A percentile compares a stretch with the other conserved stretches of the same genome.
Conservation (phyloP, 2,113 vertebrate species). For the Callionymus lyra region DNA sequence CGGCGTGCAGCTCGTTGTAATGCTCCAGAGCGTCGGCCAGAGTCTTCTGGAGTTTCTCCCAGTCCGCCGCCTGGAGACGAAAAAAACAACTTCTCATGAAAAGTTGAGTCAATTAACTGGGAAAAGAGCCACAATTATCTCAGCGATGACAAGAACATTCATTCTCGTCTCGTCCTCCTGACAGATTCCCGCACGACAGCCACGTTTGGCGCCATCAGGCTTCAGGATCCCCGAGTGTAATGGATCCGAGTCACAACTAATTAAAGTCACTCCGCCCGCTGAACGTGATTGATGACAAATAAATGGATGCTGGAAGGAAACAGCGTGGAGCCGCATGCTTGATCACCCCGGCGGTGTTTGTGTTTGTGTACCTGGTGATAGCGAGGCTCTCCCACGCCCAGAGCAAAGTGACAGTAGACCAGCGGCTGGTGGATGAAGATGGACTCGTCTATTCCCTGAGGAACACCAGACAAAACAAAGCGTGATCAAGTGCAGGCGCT, state of each 20-base stretch:
- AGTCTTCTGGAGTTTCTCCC: constrained; percentile 82
- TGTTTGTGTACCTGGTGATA: constrained; percentile 63
- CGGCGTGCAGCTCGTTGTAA: constrained; percentile 69
- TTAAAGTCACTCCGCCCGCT: constrained; percentile 13
- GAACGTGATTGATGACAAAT: constrained; percentile 15
- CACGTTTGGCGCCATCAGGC: constrained; percentile 5
- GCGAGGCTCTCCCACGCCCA: constrained; percentile 72
- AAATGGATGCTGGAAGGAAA: constrained; percentile 19
- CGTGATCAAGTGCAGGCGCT: not conserved
- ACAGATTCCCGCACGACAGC: constrained; percentile 28
- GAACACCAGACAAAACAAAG: constrained; percentile 1
- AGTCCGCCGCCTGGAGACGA: constrained; percentile 65
- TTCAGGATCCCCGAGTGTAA: constrained; percentile 16
- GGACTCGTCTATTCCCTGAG: constrained; percentile 76
- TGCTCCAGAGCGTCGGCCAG: constrained; percentile 74
- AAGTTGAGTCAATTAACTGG: constrained; percentile 22
- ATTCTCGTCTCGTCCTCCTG: constrained; percentile 24
- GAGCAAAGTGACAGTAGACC: constrained; percentile 85
- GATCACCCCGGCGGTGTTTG: not conserved
- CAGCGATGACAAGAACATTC: constrained; percentile 18
- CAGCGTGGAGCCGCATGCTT: constrained; percentile 1
- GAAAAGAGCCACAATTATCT: constrained; percentile 24
- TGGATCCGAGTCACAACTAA: constrained; percentile 34
- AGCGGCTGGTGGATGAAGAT: constrained; percentile 83
- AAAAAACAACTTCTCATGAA: constrained; percentile 29